A percentile compares a stretch with the other conserved stretches of the same genome.
These are phyloP conservation scores for Cochlearius cochlearius DNA, from an alignment of 2,113 vertebrate genomes.

Conservation along the genomic window DNA sequence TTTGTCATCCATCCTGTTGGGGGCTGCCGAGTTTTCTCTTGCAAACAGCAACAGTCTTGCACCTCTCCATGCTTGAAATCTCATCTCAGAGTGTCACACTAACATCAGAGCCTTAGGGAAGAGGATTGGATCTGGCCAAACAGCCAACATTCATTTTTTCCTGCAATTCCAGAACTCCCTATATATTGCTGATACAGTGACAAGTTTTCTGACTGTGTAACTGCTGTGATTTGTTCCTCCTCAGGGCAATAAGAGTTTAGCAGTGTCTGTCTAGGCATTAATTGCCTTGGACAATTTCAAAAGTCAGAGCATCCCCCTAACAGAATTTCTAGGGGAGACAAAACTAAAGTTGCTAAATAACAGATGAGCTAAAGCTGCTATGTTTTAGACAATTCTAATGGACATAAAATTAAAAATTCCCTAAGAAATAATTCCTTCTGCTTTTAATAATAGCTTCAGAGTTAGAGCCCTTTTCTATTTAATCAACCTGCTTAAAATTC, in stretches of 20 bases:
- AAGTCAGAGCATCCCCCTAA: neutral
- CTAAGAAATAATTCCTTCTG: slow-evolving; percentile 1
- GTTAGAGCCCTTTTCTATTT: neutral
- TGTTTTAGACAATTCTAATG: neutral
- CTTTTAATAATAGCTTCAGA: neutral
- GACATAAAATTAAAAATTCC: neutral
- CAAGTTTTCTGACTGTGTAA: neutral
- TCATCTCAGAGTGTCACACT: neutral
- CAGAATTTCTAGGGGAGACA: neutral
- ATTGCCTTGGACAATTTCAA: neutral
- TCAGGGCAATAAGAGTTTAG: neutral
- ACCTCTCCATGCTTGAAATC: neutral
- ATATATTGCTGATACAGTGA: neutral
- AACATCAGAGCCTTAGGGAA: neutral
- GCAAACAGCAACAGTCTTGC: neutral
- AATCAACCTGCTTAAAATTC: slow-evolving; percentile 51
- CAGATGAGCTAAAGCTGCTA: neutral
- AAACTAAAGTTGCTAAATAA: neutral
- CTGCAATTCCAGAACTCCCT: neutral
- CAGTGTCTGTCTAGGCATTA: neutral
- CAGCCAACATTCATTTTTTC: neutral
- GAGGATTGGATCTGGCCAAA: neutral
- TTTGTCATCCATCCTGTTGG: neutral
- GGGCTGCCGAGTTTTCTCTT: neutral
- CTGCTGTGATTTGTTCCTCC: neutral